A percentile compares a stretch with the other conserved stretches of the same genome.
Conservation (phyloP, 2,113 vertebrate species). For the Mesembrinibis cayennensis region DNA sequence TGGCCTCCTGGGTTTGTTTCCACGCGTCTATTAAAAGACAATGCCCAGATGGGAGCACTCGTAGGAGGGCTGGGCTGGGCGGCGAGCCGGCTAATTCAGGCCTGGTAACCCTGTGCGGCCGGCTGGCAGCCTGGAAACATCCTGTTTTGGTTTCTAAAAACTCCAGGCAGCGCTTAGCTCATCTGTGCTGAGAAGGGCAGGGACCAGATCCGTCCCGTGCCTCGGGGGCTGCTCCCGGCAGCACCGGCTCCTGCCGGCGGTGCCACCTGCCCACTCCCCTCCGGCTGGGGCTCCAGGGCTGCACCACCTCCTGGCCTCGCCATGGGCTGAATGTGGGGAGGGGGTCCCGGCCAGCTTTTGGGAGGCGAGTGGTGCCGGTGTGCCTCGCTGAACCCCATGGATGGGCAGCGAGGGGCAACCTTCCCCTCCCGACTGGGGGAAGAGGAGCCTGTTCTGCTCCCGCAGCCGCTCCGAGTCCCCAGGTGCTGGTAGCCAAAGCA, state of each 20-base stretch:
- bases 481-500: background rate
- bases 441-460: background rate
- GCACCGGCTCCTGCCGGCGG: background rate
- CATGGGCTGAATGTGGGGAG: background rate
- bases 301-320: fast-evolving
- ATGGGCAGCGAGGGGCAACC: background rate
- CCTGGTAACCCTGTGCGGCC: background rate
- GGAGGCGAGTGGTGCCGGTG: background rate
- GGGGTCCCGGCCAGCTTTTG: background rate
- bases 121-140: slow-evolving; percentile 33
- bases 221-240: fast-evolving
- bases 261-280: background rate
- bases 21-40: slow-evolving; percentile 76
- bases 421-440: fast-evolving
- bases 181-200: slow-evolving; percentile 4
- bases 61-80: slow-evolving; percentile 55
- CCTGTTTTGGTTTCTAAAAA: slow-evolving; percentile 66
- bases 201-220: background rate
- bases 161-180: background rate
- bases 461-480: background rate
- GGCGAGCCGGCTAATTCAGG: slow-evolving; percentile 20
- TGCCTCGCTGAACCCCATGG: background rate
- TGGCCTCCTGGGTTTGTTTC: slow-evolving; percentile 62
- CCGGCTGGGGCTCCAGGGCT: fast-evolving
- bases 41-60: slow-evolving; percentile 59